These are phyloP conservation scores for Orthochromis indermauri DNA, from an alignment of 2,113 vertebrate genomes.

Conservation along the genomic window DNA sequence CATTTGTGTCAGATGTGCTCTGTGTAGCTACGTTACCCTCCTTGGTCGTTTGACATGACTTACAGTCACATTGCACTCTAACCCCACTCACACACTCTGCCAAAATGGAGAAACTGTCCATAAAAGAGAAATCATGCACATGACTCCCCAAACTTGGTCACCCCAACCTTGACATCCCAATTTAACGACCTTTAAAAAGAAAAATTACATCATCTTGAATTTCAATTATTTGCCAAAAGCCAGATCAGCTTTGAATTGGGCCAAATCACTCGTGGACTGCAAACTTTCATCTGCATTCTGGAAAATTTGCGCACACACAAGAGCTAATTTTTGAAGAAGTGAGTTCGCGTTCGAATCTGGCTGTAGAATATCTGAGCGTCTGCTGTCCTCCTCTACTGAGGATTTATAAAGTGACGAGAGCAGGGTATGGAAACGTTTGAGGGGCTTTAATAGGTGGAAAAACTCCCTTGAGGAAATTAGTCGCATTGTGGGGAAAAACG, in stretches of 20 bases:
- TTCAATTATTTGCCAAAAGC: not conserved
- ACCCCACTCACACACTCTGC: not conserved
- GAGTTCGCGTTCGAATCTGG: not conserved
- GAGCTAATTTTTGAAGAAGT: not conserved
- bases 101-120: conserved; percentile 10
- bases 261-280: conserved; percentile 5
- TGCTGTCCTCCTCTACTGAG: conserved; percentile 27
- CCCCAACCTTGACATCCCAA: not conserved
- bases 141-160: not conserved
- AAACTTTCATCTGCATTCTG: conserved; percentile 6
- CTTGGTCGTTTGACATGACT: not conserved
- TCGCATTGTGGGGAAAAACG: not conserved
- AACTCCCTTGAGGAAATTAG: conserved; percentile 17
- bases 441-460: not conserved
- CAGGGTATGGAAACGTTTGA: not conserved
- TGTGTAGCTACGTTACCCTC: not conserved
- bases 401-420: conserved; percentile 44
- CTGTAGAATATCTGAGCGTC: conserved; percentile 1
- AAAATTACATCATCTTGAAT: conserved; percentile 5
- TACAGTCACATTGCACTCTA: not conserved
- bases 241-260: not conserved
- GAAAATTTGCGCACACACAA: not conserved
- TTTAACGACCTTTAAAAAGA: conserved; percentile 27
- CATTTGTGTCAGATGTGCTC: conserved; percentile 16
- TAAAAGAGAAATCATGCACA: not conserved